These are phyloP conservation scores for Trachelus iudaicus DNA, from an alignment of 2,888 invertebrate species.

Conservation along the genomic window DNA sequence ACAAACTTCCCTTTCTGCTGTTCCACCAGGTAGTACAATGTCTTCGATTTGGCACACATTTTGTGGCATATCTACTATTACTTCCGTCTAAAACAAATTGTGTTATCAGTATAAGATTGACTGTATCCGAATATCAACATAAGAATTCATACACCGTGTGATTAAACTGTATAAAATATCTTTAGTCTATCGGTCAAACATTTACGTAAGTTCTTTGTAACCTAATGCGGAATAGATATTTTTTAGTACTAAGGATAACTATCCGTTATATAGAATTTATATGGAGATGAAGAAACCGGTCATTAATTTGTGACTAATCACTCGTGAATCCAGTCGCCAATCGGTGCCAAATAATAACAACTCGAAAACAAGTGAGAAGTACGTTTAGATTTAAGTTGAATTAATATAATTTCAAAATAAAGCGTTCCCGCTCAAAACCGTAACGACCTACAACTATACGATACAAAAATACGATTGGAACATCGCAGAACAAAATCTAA, in stretches of 20 bases:
- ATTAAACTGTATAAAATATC: not conserved
- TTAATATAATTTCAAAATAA: not conserved
- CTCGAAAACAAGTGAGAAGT: no score
- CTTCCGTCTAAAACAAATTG: slow-evolving; percentile 29
- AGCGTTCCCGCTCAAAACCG: not conserved
- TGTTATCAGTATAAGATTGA: not conserved
- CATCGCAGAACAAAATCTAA: not conserved
- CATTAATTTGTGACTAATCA: not conserved
- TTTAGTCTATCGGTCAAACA: not conserved
- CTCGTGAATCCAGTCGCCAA: not conserved
- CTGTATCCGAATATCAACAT: not conserved
- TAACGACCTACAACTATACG: not conserved
- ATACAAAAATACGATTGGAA: not conserved
- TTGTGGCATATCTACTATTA: slow-evolving; percentile 31
- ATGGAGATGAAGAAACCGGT: no score
- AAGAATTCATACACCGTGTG: not conserved
- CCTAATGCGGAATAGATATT: no score
- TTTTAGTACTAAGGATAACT: no score
- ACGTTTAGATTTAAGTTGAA: no score
- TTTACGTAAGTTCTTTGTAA: no score
- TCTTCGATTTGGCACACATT: slow-evolving; percentile 5
- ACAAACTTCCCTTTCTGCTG: slow-evolving; percentile 17
- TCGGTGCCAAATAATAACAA: not conserved
- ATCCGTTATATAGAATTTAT: no score
- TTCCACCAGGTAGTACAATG: not conserved